These are phyloP conservation scores for Myotis yumanensis DNA, from an alignment of 2,113 vertebrate species.

Conservation along the genomic window DNA sequence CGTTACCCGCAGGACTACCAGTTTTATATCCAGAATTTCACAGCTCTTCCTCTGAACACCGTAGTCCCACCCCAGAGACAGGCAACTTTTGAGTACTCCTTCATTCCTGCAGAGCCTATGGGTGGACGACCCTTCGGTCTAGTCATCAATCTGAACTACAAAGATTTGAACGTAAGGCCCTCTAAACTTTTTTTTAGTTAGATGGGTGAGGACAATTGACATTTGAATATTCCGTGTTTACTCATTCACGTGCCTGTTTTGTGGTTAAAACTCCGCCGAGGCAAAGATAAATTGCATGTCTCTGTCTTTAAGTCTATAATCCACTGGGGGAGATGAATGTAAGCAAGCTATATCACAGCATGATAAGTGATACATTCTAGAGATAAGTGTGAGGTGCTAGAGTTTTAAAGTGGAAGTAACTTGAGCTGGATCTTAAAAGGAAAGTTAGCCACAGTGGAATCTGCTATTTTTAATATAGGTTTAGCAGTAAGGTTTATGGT, in stretches of 20 bases:
- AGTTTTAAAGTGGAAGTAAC: neutral
- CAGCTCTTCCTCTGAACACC: slow-evolving; percentile 93
- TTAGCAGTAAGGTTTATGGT: neutral
- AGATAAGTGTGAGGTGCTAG: neutral
- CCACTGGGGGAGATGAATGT: neutral
- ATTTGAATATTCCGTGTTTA: neutral
- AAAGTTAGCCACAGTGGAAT: neutral
- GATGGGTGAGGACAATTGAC: neutral
- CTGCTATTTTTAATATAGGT: neutral
- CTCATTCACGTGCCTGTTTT: neutral
- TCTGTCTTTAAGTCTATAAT: neutral
- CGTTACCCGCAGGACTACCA: slow-evolving; percentile 99
- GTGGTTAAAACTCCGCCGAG: neutral
- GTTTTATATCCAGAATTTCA: slow-evolving; percentile 99
- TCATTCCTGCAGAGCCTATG: slow-evolving; percentile 98
- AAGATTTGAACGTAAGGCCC: slow-evolving; percentile 89
- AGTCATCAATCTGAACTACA: slow-evolving; percentile 99
- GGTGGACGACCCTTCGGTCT: slow-evolving; percentile 96
- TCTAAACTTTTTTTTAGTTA: neutral
- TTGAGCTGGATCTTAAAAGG: neutral
- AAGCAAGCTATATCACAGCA: neutral
- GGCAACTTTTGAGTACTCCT: slow-evolving; percentile 98
- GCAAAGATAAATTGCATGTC: neutral
- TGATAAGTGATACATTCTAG: neutral
- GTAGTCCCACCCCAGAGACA: slow-evolving; percentile 92